Base-by-base conservation (phyloP, 1,140 invertebrate species). In the Trialeurodes vaporariorum region DNA sequence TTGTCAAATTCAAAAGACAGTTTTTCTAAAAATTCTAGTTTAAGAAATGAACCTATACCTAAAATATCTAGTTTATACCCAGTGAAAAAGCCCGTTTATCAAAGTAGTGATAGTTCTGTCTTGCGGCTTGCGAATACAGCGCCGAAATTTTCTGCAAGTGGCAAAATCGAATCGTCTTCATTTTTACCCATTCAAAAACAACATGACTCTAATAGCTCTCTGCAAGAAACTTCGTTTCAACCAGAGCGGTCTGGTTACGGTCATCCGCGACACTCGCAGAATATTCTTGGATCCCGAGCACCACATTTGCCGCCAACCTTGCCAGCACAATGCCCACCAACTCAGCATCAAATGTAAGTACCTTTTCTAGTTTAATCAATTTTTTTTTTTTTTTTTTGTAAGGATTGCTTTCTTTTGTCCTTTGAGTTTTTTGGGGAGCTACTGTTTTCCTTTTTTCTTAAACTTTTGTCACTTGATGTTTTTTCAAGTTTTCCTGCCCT, bases 271-370 rank as follows among this genome's bases (percentile, higher is more conserved):
- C 34, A 5, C 5, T 9, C 34, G 34, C 5, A 49, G 5, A 49
- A 49, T 17, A n/a, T n/a, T n/a, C 34, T 49, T 5, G 34, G 34
- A 49, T 49, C 34, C 5, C 5, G 34, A 49, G 34, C 34, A 9
- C 34, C 34, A 49, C 34, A 49, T 17, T 24, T 65, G 23, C 64
- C 64, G 9, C 64, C 64, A 5, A 40, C 64, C 2, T 21, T 65
- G 21, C 64, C 64, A 22, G 25, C 64, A 9, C 64, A 65, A n/a
- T 65, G 64, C 24, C 64, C 64, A 23, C 64, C 64, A 2, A 65
- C 64, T 27, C 64, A 65, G 64, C 64, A 65, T 58, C 64, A 65
- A 65, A 65, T 65, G 64, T 65, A 65, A 65, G 64, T 65, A 40
- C 24, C 24, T 12, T 49, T 12, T 26, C 25, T 25, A 64, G 21